These are phyloP conservation scores for Urocyon cinereoargenteus DNA, from an alignment of 2,797 vertebrate genomes.

Conservation along the genomic window DNA sequence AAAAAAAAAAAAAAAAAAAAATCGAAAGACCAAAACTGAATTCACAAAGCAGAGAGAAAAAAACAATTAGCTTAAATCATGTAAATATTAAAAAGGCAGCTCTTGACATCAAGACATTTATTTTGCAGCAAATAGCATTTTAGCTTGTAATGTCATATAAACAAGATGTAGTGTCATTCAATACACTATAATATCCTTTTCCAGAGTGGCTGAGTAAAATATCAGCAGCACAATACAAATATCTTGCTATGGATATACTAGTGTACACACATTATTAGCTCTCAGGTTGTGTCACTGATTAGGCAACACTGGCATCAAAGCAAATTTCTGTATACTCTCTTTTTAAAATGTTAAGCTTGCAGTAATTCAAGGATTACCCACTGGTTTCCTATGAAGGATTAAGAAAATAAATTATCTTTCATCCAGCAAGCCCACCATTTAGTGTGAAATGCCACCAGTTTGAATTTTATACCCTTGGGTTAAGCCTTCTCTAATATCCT, in stretches of 20 bases:
- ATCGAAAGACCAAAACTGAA: not conserved
- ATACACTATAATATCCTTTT: not conserved
- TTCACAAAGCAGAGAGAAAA: not conserved
- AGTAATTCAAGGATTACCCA: not conserved
- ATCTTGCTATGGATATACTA: rapidly evolving
- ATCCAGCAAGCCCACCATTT: not conserved
- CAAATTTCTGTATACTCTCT: not conserved
- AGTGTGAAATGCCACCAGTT: not conserved
- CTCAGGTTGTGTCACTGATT: not conserved
- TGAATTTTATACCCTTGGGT: not conserved
- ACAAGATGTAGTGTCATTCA: not conserved
- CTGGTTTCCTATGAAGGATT: not conserved
- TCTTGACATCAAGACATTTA: not conserved
- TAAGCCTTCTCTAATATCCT: not conserved
- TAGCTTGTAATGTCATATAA: not conserved
- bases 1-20: not conserved
- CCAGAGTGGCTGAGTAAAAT: not conserved
- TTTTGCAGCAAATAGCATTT: not conserved
- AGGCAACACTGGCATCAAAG: not conserved
- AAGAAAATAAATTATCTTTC: not conserved
- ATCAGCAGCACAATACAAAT: not conserved
- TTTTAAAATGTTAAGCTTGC: not conserved
- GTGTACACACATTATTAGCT: not conserved
- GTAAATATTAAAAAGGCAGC: not conserved
- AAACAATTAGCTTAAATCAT: not conserved